Base-by-base conservation (phyloP, 2,888 invertebrate species). In the Chymomyza amoena region DNA sequence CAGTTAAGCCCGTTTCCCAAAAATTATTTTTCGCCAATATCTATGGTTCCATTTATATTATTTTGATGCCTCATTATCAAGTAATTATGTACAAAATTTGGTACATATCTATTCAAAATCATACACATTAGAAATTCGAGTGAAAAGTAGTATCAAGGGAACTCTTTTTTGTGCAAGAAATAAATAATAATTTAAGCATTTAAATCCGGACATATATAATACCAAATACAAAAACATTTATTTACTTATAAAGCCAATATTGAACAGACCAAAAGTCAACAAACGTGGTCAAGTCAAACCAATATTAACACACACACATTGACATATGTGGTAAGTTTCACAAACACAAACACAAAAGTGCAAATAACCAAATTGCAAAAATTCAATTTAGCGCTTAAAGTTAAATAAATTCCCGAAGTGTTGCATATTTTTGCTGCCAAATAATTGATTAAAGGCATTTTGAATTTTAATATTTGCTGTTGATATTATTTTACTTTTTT, bases 251-350 rank as follows among this genome's bases (percentile, higher is more conserved):
- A 60, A 56, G 59, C 39, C 54, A 32, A 15, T 15, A 45, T 39
- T 51, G 56, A 13, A 4, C 28, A 25, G 45, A 69, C 76, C 54
- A 68, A 70, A 75, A 78, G 71, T 69, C 74, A 72, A 71, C 64
- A 72, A 81, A 80, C 70, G 78, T 81, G 78, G 80, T 66, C 82
- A 75, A 84, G 80, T 87, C 82, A 32, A 32, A 32, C 32, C 32
- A 32, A 32, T 32, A 5, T 32, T 7, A 6, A 32, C 32, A 32
- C 0, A 32, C 5, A 83, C 85, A 85, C 13, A 13, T 45, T 10
- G 39, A 45, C 13, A 10, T 45, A 45, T 45, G 13, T 45, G 39
- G 10, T 45, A 13, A 13, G 13, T 13, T 45, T 10, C 39, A 45
- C 39, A 45, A 10, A 45, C 10, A 13, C 7, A 45, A 0, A 45